Percentiles rank a stretch among this genome's conserved stretches.
Conservation (phyloP, 2,797 vertebrate species). For the Helostoma temminkii region DNA sequence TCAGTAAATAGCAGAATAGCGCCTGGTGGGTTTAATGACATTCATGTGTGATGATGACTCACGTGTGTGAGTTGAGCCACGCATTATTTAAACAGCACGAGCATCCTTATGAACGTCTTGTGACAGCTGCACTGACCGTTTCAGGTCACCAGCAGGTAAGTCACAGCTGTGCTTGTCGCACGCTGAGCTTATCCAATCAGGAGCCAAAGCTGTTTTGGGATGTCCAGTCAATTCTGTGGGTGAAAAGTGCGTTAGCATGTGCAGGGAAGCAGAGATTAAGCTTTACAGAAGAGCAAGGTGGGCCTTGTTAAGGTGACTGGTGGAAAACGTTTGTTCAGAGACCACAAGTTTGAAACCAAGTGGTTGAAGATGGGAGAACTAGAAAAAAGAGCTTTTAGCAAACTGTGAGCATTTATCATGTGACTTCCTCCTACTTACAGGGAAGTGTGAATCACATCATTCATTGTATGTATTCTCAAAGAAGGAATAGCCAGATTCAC, state of each 20-base stretch:
- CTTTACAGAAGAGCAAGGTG: too few relatives aligned
- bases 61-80: constrained; percentile 25
- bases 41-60: constrained; percentile 49
- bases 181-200: neutral
- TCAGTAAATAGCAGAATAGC: constrained; percentile 10
- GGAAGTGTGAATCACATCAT: neutral
- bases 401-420: too few relatives aligned
- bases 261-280: neutral
- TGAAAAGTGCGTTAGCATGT: neutral
- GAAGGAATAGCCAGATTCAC: neutral
- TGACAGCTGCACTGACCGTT: neutral
- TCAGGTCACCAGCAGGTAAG: neutral
- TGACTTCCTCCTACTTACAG: neutral
- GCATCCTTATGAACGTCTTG: constrained; percentile 17
- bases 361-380: neutral
- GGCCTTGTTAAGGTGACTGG: too few relatives aligned
- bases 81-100: constrained; percentile 25
- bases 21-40: constrained; percentile 38
- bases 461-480: neutral
- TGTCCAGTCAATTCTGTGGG: neutral
- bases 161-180: neutral
- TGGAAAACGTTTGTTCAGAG: too few relatives aligned
- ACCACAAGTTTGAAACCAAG: too few relatives aligned
- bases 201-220: too few relatives aligned
- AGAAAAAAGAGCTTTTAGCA: neutral